phyloP scores from a whole-genome alignment of 2,113 vertebrate genomes.

The Tapirus terrestris region DNA sequence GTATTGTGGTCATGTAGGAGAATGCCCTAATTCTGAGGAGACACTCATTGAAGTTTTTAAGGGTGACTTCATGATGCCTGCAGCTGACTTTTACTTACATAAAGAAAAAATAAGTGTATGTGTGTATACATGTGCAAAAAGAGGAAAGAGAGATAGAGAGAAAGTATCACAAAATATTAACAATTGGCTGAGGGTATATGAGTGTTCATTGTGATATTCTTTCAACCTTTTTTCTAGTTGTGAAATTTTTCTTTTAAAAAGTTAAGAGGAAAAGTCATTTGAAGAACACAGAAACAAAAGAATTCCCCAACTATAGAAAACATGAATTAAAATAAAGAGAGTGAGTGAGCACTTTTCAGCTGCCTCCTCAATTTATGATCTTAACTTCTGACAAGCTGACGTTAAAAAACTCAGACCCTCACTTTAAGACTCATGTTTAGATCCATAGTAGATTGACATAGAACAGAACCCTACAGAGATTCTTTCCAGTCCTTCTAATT shows the following conservation, averaged over 20 bases:
- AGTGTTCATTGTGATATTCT: not conserved
- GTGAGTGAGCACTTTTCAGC: not conserved
- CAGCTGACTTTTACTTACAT: not conserved
- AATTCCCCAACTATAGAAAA: not conserved
- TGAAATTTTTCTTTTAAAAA: conserved; percentile 18
- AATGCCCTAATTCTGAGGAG: not conserved
- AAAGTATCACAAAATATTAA: not conserved
- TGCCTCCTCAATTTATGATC: not conserved
- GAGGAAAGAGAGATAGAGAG: not conserved
- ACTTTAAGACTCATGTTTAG: not conserved
- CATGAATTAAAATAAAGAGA: not conserved
- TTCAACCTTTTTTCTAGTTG: not conserved
- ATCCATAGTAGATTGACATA: not conserved
- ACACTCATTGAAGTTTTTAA: not conserved
- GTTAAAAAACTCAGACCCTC: not conserved
- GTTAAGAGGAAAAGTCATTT: not conserved
- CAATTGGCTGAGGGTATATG: not conserved
- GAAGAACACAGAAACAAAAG: not conserved
- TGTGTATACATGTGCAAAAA: not conserved
- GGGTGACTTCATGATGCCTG: not conserved
- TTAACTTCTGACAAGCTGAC: not conserved
- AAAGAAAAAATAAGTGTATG: not conserved
- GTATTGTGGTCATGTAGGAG: too few relatives aligned
- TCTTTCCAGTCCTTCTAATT: not conserved
- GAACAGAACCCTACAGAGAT: not conserved